Conservation (phyloP, 2,113 vertebrate genomes). For the Thunnus maccoyii region DNA sequence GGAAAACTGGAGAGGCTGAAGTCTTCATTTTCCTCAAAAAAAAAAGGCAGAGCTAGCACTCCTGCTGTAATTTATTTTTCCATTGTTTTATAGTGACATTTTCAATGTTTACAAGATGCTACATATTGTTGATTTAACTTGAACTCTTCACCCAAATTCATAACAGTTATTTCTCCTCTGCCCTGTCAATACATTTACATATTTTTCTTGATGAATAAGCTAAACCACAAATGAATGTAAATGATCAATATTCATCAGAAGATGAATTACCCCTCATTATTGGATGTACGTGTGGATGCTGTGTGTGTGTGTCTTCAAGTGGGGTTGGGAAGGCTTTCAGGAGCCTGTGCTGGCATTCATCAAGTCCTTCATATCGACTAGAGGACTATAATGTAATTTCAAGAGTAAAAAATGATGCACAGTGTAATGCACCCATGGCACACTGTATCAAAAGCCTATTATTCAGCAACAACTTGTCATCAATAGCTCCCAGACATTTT, state of each 20-base stretch:
- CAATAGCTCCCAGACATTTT: constrained; percentile 39
- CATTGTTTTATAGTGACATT: no score
- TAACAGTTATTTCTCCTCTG: not conserved
- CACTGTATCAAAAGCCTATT: constrained; percentile 64
- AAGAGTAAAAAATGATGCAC: constrained; percentile 71
- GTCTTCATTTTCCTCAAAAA: no score
- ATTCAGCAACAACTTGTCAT: constrained; percentile 68
- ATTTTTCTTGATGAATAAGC: constrained; percentile 33
- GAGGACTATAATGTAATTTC: constrained; percentile 77
- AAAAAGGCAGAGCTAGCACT: no score
- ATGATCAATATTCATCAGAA: constrained; percentile 61
- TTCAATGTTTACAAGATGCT: no score
- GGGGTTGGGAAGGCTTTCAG: constrained; percentile 15
- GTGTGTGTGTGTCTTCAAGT: constrained; percentile 12
- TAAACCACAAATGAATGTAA: constrained; percentile 54
- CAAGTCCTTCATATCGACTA: constrained; percentile 75
- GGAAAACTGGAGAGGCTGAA: no score
- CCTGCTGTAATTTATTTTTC: no score
- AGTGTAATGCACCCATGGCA: constrained; percentile 43
- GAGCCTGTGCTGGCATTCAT: constrained; percentile 69
- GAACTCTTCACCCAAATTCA: not conserved
- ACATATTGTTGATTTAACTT: not conserved
- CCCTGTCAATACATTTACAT: constrained; percentile 42
- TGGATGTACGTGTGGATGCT: constrained; percentile 4
- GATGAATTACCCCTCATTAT: constrained; percentile 59